phyloP scores from a whole-genome alignment of 2,888 invertebrate species.

The Drepana falcataria region DNA sequence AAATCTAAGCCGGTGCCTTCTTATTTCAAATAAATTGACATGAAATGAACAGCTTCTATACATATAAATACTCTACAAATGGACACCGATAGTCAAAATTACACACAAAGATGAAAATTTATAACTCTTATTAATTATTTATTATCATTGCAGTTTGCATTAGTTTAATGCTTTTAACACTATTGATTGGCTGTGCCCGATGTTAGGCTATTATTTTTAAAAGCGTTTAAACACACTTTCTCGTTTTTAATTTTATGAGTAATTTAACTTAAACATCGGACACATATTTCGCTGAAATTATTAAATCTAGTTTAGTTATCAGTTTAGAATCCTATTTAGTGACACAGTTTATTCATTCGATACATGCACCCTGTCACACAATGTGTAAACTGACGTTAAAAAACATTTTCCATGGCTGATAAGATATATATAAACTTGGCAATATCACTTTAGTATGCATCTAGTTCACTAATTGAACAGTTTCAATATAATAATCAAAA shows the following conservation, averaged over 20 bases:
- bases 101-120: slow-evolving; percentile 14
- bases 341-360: slow-evolving; percentile 45
- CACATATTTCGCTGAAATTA: slow-evolving; percentile 10
- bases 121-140: slow-evolving; percentile 7
- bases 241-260: too few relatives aligned
- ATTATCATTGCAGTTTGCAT: slow-evolving; percentile 23
- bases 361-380: slow-evolving; percentile 78
- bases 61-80: slow-evolving; percentile 5
- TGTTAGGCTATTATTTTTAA: neutral
- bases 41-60: neutral
- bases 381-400: slow-evolving; percentile 49
- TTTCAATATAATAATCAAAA: slow-evolving; percentile 24
- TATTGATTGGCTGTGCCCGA: neutral
- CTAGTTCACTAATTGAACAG: slow-evolving; percentile 37
- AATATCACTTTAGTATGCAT: slow-evolving; percentile 25
- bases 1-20: neutral
- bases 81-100: slow-evolving; percentile 13
- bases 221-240: too few relatives aligned
- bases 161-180: slow-evolving; percentile 23
- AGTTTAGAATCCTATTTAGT: slow-evolving; percentile 32
- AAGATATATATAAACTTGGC: neutral
- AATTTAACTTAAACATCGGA: neutral
- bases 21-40: neutral
- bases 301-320: slow-evolving; percentile 26
- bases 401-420: slow-evolving; percentile 15